These are phyloP conservation scores for Oxystoma pomonae DNA, from an alignment of 2,888 invertebrate species.

Conservation along the genomic window DNA sequence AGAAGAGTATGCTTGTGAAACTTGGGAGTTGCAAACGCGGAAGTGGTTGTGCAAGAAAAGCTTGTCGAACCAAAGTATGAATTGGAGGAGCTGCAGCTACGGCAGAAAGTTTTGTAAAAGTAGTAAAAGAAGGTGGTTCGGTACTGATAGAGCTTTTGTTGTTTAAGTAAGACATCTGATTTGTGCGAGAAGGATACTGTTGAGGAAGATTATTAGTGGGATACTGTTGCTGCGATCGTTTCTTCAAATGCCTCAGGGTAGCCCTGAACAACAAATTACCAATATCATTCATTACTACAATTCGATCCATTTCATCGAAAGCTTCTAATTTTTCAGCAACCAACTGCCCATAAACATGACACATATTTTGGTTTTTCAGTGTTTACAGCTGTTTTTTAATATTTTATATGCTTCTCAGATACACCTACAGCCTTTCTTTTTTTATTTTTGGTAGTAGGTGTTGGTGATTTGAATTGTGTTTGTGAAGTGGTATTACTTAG, in stretches of 20 bases:
- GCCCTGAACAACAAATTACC: too few species aligned
- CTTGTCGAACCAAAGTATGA: slow-evolving; percentile 11
- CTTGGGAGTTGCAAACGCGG: too few species aligned
- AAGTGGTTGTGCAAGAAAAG: slow-evolving; percentile 13
- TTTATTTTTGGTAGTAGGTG: too few species aligned
- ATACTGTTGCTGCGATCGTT: slow-evolving; percentile 12
- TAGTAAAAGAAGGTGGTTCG: slow-evolving; percentile 9
- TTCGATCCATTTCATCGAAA: too few species aligned
- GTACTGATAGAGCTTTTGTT: too few species aligned
- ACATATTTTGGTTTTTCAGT: slow-evolving; percentile 13
- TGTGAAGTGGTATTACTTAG: slow-evolving; percentile 18
- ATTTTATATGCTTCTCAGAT: slow-evolving; percentile 9
- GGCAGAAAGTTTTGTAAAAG: background rate
- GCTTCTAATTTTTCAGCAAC: slow-evolving; percentile 17
- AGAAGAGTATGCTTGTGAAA: too few species aligned
- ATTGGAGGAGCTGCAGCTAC: background rate
- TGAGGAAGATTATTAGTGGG: slow-evolving; percentile 13
- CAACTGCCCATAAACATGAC: slow-evolving; percentile 15
- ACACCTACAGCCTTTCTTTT: too few species aligned
- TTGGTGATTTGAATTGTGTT: too few species aligned
- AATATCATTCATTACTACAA: too few species aligned
- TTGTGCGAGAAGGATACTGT: slow-evolving; percentile 11
- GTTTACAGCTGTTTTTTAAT: slow-evolving; percentile 11
- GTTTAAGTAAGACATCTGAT: too few species aligned
- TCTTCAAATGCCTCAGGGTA: slow-evolving; percentile 14